Percentiles rank a stretch among this genome's conserved stretches.
These are phyloP conservation scores for Nymphalis c-album DNA, from an alignment of 2,888 invertebrate species.

Conservation along the genomic window DNA sequence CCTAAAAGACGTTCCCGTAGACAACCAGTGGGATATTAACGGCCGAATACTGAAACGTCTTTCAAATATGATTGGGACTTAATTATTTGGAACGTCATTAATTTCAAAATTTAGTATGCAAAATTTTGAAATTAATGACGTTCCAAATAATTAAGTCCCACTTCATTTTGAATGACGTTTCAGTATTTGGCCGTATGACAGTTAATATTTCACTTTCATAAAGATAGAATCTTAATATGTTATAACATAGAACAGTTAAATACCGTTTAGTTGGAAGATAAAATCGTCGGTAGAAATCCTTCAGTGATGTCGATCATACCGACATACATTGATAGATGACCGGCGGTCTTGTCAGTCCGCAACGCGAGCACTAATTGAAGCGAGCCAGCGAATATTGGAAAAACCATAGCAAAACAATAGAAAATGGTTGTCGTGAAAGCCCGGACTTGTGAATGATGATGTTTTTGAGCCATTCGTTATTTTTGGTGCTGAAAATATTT, in stretches of 20 bases:
- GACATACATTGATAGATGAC: slow-evolving; percentile 35
- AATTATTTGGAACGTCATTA: no score
- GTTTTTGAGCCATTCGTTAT: slow-evolving; percentile 16
- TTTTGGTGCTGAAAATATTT: neutral
- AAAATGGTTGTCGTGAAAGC: slow-evolving; percentile 24
- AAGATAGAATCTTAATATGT: neutral
- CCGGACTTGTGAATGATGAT: slow-evolving; percentile 24
- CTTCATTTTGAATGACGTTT: no score
- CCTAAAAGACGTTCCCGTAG: no score
- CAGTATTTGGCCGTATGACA: no score
- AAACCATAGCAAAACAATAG: slow-evolving; percentile 33
- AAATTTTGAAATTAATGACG: no score
- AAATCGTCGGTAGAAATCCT: slow-evolving; percentile 20
- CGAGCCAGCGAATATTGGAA: slow-evolving; percentile 27
- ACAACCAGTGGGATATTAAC: no score
- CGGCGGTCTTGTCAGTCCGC: slow-evolving; percentile 30
- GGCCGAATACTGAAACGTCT: no score
- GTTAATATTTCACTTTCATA: neutral
- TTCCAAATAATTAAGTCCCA: no score
- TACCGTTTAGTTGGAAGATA: slow-evolving; percentile 16
- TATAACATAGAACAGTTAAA: slow-evolving; percentile 2
- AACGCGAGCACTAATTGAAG: slow-evolving; percentile 29
- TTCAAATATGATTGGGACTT: no score
- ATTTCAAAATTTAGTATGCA: no score
- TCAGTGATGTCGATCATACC: slow-evolving; percentile 34